Evolutionary conservation across 2,888 invertebrate genomes (phyloP).

Genomic region (Caenorhabditis imperialis): DNA sequence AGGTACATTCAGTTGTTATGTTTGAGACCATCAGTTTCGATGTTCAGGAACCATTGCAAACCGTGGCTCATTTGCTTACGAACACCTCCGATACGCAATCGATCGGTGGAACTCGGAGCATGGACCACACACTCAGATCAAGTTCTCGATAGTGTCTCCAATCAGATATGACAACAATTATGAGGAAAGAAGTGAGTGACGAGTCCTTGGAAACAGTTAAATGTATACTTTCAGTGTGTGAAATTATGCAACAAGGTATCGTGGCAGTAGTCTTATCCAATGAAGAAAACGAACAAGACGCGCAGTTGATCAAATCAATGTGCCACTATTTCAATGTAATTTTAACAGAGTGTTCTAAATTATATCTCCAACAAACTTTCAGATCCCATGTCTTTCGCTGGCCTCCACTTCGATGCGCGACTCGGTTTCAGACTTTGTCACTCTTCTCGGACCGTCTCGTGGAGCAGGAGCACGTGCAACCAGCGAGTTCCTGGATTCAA

Average conservation of each 20-base stretch:
- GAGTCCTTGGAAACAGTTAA: background rate
- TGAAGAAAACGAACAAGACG: conserved; percentile 60
- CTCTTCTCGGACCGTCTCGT: conserved; percentile 58
- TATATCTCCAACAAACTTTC: conserved; percentile 28
- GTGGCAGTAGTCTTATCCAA: conserved; percentile 70
- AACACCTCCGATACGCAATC: conserved; percentile 71
- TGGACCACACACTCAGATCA: conserved; percentile 63
- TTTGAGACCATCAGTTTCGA: background rate
- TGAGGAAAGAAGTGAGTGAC: conserved; percentile 58
- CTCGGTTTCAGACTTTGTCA: conserved; percentile 57
- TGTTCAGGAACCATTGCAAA: conserved; percentile 56
- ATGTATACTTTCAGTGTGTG: conserved; percentile 68
- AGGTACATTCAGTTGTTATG: conserved; percentile 11
- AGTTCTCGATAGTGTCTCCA: conserved; percentile 64
- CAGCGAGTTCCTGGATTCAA: conserved; percentile 64
- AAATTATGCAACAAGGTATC: conserved; percentile 73
- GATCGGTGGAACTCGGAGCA: conserved; percentile 73
- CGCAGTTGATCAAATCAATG: conserved; percentile 69
- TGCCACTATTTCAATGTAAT: conserved; percentile 70
- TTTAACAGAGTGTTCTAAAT: background rate
- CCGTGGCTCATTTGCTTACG: conserved; percentile 67
- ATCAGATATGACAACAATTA: conserved; percentile 55
- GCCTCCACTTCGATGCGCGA: conserved; percentile 43
- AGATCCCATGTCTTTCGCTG: conserved; percentile 55
- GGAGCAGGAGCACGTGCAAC: conserved; percentile 62